Evolutionary conservation across 2,888 invertebrate genomes (phyloP).

Genomic region (Hedychridium roseum): DNA sequence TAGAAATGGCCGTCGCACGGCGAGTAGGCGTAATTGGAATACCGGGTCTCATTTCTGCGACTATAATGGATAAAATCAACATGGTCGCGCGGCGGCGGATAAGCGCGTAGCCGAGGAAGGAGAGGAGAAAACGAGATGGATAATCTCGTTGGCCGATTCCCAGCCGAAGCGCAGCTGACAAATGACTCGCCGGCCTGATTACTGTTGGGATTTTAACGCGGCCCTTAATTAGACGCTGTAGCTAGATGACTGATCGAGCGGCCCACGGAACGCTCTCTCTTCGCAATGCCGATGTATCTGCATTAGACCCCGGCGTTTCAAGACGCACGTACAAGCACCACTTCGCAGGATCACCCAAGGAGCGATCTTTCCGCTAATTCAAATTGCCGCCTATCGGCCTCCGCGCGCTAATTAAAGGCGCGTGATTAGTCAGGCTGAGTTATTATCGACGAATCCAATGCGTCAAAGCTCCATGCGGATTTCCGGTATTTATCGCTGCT

Average conservation of each 20-base stretch:
- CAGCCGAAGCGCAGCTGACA: constrained; percentile 40
- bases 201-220: constrained; percentile 48
- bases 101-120: constrained; percentile 12
- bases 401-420: constrained; percentile 22
- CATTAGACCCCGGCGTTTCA: constrained; percentile 21
- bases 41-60: too few relatives aligned
- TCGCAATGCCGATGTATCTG: constrained; percentile 23
- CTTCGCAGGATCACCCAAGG: constrained; percentile 24
- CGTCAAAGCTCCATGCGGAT: too few relatives aligned
- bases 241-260: constrained; percentile 45
- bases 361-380: constrained; percentile 26
- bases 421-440: too few relatives aligned
- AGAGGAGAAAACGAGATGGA: constrained; percentile 6
- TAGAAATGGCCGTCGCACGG: too few relatives aligned
- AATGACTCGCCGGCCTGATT: constrained; percentile 46
- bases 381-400: constrained; percentile 24
- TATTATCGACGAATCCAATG: too few relatives aligned
- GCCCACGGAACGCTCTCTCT: constrained; percentile 27
- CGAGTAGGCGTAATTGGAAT: too few relatives aligned
- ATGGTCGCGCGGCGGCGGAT: too few relatives aligned
- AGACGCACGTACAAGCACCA: constrained; percentile 4
- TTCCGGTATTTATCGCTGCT: too few relatives aligned
- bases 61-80: too few relatives aligned
- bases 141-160: constrained; percentile 42
- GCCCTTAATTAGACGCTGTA: constrained; percentile 44